Base-by-base conservation (phyloP, 2,113 vertebrate genomes). In the Saccopteryx bilineata region DNA sequence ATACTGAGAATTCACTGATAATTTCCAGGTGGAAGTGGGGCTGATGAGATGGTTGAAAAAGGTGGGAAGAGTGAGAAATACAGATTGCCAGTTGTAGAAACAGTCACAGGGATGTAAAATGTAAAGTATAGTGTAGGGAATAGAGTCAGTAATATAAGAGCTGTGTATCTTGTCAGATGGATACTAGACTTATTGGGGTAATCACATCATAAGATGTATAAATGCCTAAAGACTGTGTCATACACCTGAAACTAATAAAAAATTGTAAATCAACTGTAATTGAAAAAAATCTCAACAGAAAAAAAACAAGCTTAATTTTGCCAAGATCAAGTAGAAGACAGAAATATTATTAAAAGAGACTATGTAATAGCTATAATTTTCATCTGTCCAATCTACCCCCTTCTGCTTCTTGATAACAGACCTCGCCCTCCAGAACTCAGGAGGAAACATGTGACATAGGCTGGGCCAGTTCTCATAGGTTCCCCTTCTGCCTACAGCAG, bases 301-400 rank as follows among this genome's bases (percentile, higher is more conserved):
- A n/a, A 74, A 48, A 66, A 84, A 82, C 24, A 33, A n/a, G 19
- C 11, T 91, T 75, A 75, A 78, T 66, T 95, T 93, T 71, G 18
- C 58, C 48, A 60, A 28, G 23, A 50, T 50, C 7, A 68, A n/a
- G 9, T 68, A 26, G 12, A 50, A 83, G n/a, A 76, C 39, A 28
- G 52, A 39, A 69, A 24, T 85, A n/a, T 21, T 63, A 56, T 74
- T 65, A 31, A 72, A 24, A 72, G 46, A 33, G 61, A 8, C 72
- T 61, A 31, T 72, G 26, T 60, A 82, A 65, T 17, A 82, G 28
- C 26, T 74, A 4, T 82, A 8, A 17, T 79, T 81, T 87, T 5
- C 13, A 24, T 54, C 69, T 83, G 17, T 60, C 18, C 28, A 46
- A 8, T 76, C 8, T 87, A 21, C 50, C 4, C 5, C 4, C 5